phyloP scores from a whole-genome alignment of 30 jellyfish, hydroid and myxozoan genomes.

The Aurelia sp. region DNA sequence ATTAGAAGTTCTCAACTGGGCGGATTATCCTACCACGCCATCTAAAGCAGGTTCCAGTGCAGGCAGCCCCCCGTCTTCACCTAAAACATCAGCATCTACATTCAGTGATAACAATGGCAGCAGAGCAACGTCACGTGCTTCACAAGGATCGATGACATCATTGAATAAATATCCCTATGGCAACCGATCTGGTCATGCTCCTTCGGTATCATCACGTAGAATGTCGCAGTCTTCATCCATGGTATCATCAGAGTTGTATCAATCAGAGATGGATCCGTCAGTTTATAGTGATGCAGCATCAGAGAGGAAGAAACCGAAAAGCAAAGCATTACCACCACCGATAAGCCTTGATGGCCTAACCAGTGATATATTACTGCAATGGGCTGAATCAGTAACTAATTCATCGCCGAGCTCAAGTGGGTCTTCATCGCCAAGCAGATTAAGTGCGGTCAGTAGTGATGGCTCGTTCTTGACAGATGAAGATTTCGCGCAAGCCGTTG shows the following conservation, averaged over 20 bases:
- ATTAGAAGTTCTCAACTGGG: constrained; percentile 94
- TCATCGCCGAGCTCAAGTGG: constrained; percentile 99
- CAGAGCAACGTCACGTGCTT: constrained; percentile 96
- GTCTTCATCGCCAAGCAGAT: constrained; percentile 96
- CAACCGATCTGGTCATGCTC: constrained; percentile 85
- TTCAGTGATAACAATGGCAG: constrained; percentile 91
- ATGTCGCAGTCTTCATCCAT: constrained; percentile 97
- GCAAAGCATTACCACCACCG: constrained; percentile 95
- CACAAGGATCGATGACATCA: constrained; percentile 95
- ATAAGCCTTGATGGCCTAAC: constrained; percentile 95
- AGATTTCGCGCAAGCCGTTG: constrained; percentile 99
- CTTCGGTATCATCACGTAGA: constrained; percentile 90
- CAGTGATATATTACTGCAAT: constrained; percentile 94
- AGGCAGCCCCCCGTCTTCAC: constrained; percentile 97
- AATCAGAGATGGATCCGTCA: constrained; percentile 99
- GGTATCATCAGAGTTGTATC: constrained; percentile 99
- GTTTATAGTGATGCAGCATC: constrained; percentile 94
- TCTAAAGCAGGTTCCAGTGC: constrained; percentile 79
- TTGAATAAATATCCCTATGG: constrained; percentile 86
- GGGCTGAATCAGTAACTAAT: constrained; percentile 99
- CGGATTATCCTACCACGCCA: constrained; percentile 94
- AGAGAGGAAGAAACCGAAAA: constrained; percentile 78
- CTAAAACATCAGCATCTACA: constrained; percentile 89
- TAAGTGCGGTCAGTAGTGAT: constrained; percentile 95
- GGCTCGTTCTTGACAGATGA: constrained; percentile 98